Base-by-base conservation (phyloP, 2,113 vertebrate species). In the Triplophysa siluroides region DNA sequence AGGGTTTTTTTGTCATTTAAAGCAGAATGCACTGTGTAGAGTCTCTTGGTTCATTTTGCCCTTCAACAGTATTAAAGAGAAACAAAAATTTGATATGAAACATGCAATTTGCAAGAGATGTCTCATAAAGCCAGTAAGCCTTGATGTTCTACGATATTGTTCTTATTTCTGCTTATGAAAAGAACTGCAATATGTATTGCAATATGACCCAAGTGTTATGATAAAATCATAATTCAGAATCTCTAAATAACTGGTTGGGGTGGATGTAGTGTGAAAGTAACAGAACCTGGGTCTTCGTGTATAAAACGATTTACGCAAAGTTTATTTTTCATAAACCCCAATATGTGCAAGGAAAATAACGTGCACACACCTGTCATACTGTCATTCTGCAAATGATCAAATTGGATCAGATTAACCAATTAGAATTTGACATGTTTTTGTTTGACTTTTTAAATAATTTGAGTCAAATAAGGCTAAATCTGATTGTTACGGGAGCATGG, bases 81-180 rank as follows among this genome's bases (percentile, higher is more conserved):
- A 73, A 60, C 33, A 60, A 73, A 73, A 60, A 33, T 33, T 33
- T 73, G 33, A 73, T 73, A 60, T 60, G 54, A 60, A 73, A 73
- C n/a, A 60, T 8, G 13, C 70, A 23, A 60, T 73, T 60, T 58
- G n/a, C 38, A 73, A 60, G 69, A 33, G 18, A 70, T 19, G 19
- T 4, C 12, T 24, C 19, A 60, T 73, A n/a, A 73, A 29, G 29
- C 4, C 29, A 29, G 29, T 29, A 72, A 38, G 52, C 11, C 26
- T 54, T 54, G 23, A 16, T 26, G 45, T 70, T 24, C 45, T 52
- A 18, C 12, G 21, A 18, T 10, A 18, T 10, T 52, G 18, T 50
- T 8, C 24, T 13, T 33, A 21, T 52, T 52, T 70, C 9, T 29
- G 23, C 47, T 52, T 12, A 71, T 71, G 24, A 54, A 71, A 50